Base-by-base conservation (phyloP, 2,113 vertebrate genomes). In the Triplophysa rosa region DNA sequence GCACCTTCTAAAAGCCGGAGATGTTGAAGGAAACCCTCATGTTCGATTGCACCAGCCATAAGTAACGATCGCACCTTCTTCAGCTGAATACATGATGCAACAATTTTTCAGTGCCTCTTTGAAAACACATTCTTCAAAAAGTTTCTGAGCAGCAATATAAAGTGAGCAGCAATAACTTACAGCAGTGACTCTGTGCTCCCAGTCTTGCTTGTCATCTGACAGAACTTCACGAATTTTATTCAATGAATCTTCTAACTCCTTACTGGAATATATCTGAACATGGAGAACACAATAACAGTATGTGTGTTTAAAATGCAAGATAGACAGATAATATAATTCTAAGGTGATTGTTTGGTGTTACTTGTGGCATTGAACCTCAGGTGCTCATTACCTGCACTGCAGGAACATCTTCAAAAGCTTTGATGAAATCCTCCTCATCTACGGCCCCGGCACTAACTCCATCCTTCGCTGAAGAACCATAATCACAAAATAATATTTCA, bases 371-470 rank as follows among this genome's bases (percentile, higher is more conserved):
- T 45, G 8, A 45, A 45, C 42, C 11, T 12, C 11, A 8, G 17
- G 9, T 26, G 9, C 29, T 13, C n/a, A 79, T 61, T 87, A 96
- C 97, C 94, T 99, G 97, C 61, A 95, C 90, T 0, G 92, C 80
- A 72, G 98, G 97, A 26, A 96, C 98, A 45, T 99, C 98, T 77
- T 98, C 97, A 90, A 98, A 99, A 47, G 95, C 94, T 89, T 96
- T 96, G 74, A 97, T 96, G 81, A 99, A 99, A 80, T 99, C 98
- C 78, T 98, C 97, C 84, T 98, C 98, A 86, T 99, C 98, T 1
- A 99, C 93, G 58, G 95, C 98, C 78, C 98, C 98, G 8, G 97
- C 93, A 56, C 84, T 86, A 14, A 45, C 95, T 78, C 94, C 95
- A 84, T 98, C 97, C 92, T 98, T 99, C 49, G 77, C 93, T 93